Base-by-base conservation (phyloP, 2,888 invertebrate species). In the Drosophila pullipes region DNA sequence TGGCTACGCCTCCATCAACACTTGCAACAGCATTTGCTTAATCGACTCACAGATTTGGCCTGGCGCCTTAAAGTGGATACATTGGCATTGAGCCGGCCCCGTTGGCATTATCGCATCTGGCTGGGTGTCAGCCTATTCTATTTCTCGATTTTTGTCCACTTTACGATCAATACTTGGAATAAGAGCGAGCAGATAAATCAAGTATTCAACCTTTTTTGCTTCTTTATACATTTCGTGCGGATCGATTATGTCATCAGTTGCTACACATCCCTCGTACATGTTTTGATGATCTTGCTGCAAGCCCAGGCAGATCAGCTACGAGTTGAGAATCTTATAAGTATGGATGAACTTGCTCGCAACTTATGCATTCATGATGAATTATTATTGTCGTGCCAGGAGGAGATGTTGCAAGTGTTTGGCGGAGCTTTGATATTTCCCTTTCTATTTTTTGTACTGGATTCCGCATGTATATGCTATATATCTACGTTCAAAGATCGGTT, bases 391-490 rank as follows among this genome's bases (percentile, higher is more conserved):
- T 78, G 80, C 37, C 53, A 63, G 1, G 57, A 60, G 13, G 60
- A 80, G 16, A 61, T 80, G 22, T 25, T 47, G 1, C 41, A 58
- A 22, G 49, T 78, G 10, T 78, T 60, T 39, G 78, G 80, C 7
- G 66, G 37, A 2, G 53, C 66, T 1, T 31, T 78, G n/a, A 63
- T 64, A 57, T 61, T 69, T 39, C 49, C 50, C 0, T 67, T 64
- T 60, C 9, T 70, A 4, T 70, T 54, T 35, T 61, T 39, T 22
- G 11, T 75, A 10, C 22, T 78, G 39, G 54, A 79, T 47, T 57
- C 61, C 2, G 57, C 54, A 18, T 22, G 30, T 22, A 64, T 79
- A 13, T 35, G 28, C 18, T 78, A 66, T 25, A 7, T 75, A 18
- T 18, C 69, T 1, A 54, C 80, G 3, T 61, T 69, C 10, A 11